Evolutionary conservation across 2,113 vertebrate species (phyloP).

Genomic region (Laticauda colubrina): DNA sequence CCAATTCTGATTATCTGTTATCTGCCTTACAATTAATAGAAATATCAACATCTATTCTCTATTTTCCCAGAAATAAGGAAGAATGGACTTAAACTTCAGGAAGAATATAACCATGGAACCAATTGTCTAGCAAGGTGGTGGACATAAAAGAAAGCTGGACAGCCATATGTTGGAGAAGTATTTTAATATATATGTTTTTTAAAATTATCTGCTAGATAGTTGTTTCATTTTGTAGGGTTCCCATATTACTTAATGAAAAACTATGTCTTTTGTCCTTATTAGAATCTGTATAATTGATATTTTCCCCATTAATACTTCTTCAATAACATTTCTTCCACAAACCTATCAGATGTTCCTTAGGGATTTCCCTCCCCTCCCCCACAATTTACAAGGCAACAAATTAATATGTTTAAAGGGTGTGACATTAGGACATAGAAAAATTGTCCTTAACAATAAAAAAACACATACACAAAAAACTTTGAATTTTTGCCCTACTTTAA

Average conservation of each 20-base stretch:
- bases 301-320: neutral
- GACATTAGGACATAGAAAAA: neutral
- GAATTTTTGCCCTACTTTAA: neutral
- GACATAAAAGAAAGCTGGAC: neutral
- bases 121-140: neutral
- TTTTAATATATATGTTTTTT: neutral
- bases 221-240: neutral
- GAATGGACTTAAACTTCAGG: neutral
- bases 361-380: neutral
- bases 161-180: neutral
- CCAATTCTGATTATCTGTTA: no score
- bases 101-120: neutral
- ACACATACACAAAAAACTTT: neutral
- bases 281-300: neutral
- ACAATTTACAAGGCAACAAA: neutral
- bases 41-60: neutral
- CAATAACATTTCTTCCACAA: neutral
- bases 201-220: neutral
- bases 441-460: neutral
- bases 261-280: neutral
- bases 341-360: neutral
- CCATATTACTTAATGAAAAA: neutral
- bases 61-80: neutral
- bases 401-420: neutral
- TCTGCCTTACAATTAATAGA: no score